Conservation (phyloP, 1,140 invertebrate genomes). For the Atta colombica region DNA sequence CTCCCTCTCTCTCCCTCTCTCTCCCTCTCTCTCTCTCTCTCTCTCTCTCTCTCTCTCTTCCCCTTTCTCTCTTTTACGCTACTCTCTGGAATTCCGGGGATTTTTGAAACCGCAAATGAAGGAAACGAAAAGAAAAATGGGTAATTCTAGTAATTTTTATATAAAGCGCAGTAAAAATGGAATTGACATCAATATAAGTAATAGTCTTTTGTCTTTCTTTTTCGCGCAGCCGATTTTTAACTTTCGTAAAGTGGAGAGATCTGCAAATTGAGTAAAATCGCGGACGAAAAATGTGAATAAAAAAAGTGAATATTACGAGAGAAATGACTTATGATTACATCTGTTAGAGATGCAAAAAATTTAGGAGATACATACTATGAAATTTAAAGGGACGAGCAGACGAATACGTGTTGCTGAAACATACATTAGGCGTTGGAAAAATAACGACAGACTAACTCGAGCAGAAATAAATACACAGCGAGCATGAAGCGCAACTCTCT, state of each 20-base stretch:
- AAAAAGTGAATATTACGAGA: not conserved
- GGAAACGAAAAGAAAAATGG: too few species aligned
- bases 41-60: not conserved
- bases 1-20: slow-evolving; percentile 48
- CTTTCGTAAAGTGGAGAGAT: not conserved
- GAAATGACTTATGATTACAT: slow-evolving; percentile 25
- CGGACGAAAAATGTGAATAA: not conserved
- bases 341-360: slow-evolving; percentile 16
- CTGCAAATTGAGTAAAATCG: not conserved
- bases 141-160: not conserved
- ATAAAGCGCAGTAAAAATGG: not conserved
- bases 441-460: slow-evolving; percentile 75
- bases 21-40: not conserved
- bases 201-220: not conserved
- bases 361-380: slow-evolving; percentile 7
- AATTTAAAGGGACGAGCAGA: slow-evolving; percentile 70
- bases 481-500: slow-evolving; percentile 30
- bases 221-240: not conserved
- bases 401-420: slow-evolving; percentile 80
- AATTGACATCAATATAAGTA: slow-evolving; percentile 3
- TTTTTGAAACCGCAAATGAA: not conserved
- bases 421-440: slow-evolving; percentile 77
- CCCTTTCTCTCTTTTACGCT: not conserved
- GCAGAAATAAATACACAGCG: slow-evolving; percentile 55
- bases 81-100: slow-evolving; percentile 2